Percentiles rank a stretch among this genome's conserved stretches.
Conservation (phyloP, 2,888 invertebrate genomes). For the Erannis defoliaria region DNA sequence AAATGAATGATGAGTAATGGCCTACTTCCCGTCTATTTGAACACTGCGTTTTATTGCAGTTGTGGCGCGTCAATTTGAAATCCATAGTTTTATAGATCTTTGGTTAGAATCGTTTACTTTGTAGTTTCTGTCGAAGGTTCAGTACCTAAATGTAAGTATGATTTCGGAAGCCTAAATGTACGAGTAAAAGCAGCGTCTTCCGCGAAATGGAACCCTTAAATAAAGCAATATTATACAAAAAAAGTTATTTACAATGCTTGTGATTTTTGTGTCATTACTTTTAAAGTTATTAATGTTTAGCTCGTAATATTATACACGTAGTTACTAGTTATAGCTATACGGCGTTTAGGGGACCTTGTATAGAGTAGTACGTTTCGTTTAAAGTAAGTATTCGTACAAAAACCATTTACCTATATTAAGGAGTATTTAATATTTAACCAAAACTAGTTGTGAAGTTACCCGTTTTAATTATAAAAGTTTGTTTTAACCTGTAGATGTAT, state of each 20-base stretch:
- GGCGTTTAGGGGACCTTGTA: constrained; percentile 62
- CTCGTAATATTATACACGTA: constrained; percentile 50
- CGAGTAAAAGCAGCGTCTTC: constrained; percentile 68
- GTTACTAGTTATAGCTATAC: constrained; percentile 45
- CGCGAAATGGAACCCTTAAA: constrained; percentile 64
- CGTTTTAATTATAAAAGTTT: constrained; percentile 35
- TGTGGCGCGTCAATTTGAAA: too few species aligned
- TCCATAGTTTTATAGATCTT: neutral
- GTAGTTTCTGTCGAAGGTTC: constrained; percentile 16
- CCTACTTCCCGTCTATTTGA: too few species aligned
- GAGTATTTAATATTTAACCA: constrained; percentile 52
- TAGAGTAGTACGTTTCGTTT: constrained; percentile 47
- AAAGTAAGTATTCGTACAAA: constrained; percentile 51
- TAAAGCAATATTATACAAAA: constrained; percentile 67
- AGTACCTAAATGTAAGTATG: constrained; percentile 30
- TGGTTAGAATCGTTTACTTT: neutral
- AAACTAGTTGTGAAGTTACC: constrained; percentile 52
- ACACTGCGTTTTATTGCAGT: too few species aligned
- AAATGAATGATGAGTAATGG: too few species aligned
- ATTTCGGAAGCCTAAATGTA: constrained; percentile 45
- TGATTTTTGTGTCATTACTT: constrained; percentile 49
- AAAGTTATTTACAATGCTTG: constrained; percentile 44
- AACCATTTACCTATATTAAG: constrained; percentile 48
- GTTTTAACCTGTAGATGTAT: constrained; percentile 56
- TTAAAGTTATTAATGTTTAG: constrained; percentile 62